Evolutionary conservation across 2,113 vertebrate species (phyloP).

Genomic region (Okapia johnstoni): DNA sequence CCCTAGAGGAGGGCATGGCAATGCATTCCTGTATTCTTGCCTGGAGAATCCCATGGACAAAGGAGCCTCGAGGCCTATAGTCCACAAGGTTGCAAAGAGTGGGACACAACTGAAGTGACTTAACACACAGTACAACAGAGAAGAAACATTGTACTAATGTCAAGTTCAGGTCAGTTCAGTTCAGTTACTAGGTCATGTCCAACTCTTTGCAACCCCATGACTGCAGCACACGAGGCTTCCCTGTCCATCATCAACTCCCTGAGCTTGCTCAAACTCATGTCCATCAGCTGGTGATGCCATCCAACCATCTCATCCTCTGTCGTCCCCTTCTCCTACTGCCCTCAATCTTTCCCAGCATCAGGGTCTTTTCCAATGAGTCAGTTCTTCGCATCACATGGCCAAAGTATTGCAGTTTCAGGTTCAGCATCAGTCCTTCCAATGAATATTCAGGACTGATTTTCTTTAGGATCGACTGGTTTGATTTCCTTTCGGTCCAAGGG

Average conservation of each 20-base stretch:
- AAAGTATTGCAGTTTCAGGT: neutral
- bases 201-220: neutral
- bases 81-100: neutral
- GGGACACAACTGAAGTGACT: rapidly evolving
- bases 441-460: neutral
- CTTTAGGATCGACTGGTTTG: neutral
- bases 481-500: neutral
- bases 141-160: neutral
- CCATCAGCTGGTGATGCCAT: neutral
- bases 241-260: neutral
- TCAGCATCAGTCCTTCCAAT: neutral
- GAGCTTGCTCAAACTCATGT: neutral
- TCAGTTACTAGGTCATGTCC: neutral
- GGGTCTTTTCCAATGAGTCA: neutral
- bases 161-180: neutral
- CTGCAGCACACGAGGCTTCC: neutral
- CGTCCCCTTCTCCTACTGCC: neutral
- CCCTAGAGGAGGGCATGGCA: neutral
- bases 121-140: neutral
- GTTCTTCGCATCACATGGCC: neutral
- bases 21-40: neutral
- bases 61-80: neutral
- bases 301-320: neutral
- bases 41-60: neutral
- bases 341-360: neutral